Evolutionary conservation across 2,888 invertebrate genomes (phyloP), one percentile per base, ranked within the genome.

Genomic region (Caenorhabditis virilis): DNA sequence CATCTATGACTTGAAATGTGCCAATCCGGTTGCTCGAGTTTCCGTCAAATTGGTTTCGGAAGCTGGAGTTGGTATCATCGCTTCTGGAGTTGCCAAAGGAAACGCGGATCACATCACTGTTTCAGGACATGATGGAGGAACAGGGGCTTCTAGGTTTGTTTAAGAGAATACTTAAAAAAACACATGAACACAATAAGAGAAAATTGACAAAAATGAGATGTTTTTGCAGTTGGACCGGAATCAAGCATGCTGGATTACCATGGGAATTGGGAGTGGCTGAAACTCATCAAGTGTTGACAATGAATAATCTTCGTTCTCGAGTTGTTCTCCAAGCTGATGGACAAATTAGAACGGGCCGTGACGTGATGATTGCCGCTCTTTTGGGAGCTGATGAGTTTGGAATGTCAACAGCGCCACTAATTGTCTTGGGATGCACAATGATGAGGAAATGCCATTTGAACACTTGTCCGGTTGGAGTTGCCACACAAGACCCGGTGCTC

Each of bases 381-480:
- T 87, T 98, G 36, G 98, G 98, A 23, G 98, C 98, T 9, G 98
- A 98, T 84, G 98, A 98, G 85, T 92, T 95, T 84, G 98, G 95
- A 22, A 93, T 98, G 87, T 95, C 95, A 84, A 98, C 98, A 0
- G 97, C 95, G 2, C 97, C 98, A 0, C 87, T 98, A 50, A 95
- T 98, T 82, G 94, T 92, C 1, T 89, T 98, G 85, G 98, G 98
- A 3, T 98, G 98, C 83, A 98, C 95, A 0, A 98, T 98, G 98
- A 98, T 98, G 98, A 88, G 98, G 58, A 98, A 98, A 85, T 98
- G 98, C 82, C 98, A 98, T 85, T 87, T 98, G 77, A 98, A 98
- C 86, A 98, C 97, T 7, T 98, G 98, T 76, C 98, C 98, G 0
- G 98, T 98, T 62, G 98, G 98, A 65, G 92, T 98, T 81, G 97